Evolutionary conservation across 2,797 vertebrate genomes (phyloP).

Genomic region (Australoheros facetus): DNA sequence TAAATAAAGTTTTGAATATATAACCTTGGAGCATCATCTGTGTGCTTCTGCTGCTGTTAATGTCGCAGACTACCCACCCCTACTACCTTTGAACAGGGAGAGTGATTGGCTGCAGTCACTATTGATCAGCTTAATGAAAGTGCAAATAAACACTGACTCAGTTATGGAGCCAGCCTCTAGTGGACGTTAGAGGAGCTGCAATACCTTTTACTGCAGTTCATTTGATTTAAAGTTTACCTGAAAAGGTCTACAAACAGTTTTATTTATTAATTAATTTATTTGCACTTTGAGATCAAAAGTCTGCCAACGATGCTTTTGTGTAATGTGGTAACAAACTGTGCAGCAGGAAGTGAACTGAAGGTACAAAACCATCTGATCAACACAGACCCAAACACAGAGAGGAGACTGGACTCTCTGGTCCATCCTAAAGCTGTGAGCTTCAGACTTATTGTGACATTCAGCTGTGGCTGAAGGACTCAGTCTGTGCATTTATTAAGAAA

Average conservation of each 20-base stretch:
- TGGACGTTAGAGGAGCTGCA: too few relatives aligned
- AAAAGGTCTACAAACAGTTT: too few relatives aligned
- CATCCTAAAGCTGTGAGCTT: neutral
- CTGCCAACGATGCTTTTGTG: too few relatives aligned
- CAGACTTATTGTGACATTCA: neutral
- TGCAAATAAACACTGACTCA: neutral
- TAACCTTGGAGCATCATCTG: neutral
- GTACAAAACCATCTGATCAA: neutral
- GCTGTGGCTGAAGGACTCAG: neutral
- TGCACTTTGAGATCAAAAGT: too few relatives aligned
- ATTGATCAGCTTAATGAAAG: neutral
- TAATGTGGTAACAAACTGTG: too few relatives aligned
- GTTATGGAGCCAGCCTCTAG: neutral
- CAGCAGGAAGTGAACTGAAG: too few relatives aligned
- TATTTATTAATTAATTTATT: too few relatives aligned
- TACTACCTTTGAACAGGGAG: neutral
- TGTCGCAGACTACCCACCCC: neutral
- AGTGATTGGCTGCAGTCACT: neutral
- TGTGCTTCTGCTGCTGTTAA: too few relatives aligned
- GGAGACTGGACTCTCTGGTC: neutral
- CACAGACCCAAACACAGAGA: neutral
- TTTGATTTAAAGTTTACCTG: too few relatives aligned
- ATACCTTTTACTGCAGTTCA: too few relatives aligned
- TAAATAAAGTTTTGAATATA: neutral
- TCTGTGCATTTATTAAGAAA: neutral